Percentiles rank a stretch among this genome's conserved stretches.
Conservation (phyloP, 2,797 vertebrate species). For the Oophaga sylvatica region DNA sequence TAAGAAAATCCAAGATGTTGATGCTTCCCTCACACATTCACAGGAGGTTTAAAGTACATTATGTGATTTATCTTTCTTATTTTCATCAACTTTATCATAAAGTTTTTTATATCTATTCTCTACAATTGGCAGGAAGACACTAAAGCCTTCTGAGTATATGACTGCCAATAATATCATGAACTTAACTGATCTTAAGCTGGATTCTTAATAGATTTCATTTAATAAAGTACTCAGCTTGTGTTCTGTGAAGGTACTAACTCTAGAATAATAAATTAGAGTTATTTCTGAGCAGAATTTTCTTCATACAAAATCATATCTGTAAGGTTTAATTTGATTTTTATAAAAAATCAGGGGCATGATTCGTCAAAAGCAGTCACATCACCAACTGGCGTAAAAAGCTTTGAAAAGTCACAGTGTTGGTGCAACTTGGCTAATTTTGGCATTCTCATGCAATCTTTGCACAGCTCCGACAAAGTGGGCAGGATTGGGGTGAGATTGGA, state of each 20-base stretch:
- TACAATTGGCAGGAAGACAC: background rate
- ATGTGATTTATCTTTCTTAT: conserved; percentile 3
- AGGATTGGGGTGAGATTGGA: too few relatives aligned
- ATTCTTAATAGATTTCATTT: conserved; percentile 23
- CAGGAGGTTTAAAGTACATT: background rate
- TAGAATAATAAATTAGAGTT: conserved; percentile 2
- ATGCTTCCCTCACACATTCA: conserved; percentile 1
- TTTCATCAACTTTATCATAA: conserved; percentile 13
- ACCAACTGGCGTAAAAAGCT: too few relatives aligned
- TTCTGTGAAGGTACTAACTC: conserved; percentile 7
- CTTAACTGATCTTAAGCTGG: background rate
- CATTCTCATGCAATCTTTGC: too few relatives aligned
- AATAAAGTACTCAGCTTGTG: conserved; percentile 17
- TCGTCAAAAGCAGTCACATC: too few relatives aligned
- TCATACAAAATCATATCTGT: background rate
- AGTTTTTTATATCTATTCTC: conserved; percentile 5
- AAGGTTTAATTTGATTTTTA: background rate
- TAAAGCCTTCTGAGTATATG: background rate
- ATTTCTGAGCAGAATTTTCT: conserved; percentile 6
- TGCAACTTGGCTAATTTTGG: too few relatives aligned
- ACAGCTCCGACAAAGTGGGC: too few relatives aligned
- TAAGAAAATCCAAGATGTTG: background rate
- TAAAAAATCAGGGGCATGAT: background rate
- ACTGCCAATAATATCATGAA: conserved; percentile 24
- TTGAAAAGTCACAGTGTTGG: too few relatives aligned